Conservation (phyloP, 1,140 invertebrate genomes). For the Orius insidiosus region DNA sequence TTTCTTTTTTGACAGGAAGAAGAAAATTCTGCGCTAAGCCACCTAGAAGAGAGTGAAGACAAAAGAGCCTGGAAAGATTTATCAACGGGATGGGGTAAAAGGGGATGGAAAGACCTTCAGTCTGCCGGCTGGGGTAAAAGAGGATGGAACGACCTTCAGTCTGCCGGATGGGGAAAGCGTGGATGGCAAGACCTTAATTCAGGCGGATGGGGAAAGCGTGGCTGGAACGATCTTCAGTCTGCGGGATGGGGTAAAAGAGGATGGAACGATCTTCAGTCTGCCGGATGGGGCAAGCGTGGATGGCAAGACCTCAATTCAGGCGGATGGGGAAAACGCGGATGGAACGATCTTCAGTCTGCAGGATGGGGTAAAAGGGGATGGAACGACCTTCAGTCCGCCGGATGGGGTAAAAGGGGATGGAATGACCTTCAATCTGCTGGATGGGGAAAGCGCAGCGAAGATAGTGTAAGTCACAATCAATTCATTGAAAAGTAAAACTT, state of each 20-base stretch:
- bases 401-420: slow-evolving; percentile 23
- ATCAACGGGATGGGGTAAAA: slow-evolving; percentile 12
- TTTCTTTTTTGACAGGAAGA: no score
- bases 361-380: slow-evolving; percentile 22
- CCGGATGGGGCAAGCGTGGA: slow-evolving; percentile 21
- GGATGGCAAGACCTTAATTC: slow-evolving; percentile 20
- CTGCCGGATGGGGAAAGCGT: slow-evolving; percentile 20
- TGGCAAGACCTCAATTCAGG: no score
- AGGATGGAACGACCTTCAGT: slow-evolving; percentile 15
- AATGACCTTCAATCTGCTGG: slow-evolving; percentile 19
- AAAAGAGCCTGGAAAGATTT: slow-evolving; percentile 17
- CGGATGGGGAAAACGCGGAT: slow-evolving; percentile 22
- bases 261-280: slow-evolving; percentile 20
- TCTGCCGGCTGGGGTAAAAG: slow-evolving; percentile 17
- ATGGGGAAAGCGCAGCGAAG: slow-evolving; percentile 23
- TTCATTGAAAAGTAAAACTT: no score
- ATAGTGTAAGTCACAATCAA: no score
- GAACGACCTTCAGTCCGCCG: slow-evolving; percentile 19
- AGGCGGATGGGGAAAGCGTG: slow-evolving; percentile 20
- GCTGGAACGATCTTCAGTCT: slow-evolving; percentile 20
- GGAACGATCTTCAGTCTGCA: slow-evolving; percentile 19
- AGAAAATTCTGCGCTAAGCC: no score
- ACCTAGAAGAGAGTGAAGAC: slow-evolving; percentile 5
- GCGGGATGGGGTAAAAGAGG: slow-evolving; percentile 22
- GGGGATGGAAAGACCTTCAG: slow-evolving; percentile 16